Evolutionary conservation across 2,797 vertebrate genomes (phyloP).

Genomic region (Xenopus petersii): DNA sequence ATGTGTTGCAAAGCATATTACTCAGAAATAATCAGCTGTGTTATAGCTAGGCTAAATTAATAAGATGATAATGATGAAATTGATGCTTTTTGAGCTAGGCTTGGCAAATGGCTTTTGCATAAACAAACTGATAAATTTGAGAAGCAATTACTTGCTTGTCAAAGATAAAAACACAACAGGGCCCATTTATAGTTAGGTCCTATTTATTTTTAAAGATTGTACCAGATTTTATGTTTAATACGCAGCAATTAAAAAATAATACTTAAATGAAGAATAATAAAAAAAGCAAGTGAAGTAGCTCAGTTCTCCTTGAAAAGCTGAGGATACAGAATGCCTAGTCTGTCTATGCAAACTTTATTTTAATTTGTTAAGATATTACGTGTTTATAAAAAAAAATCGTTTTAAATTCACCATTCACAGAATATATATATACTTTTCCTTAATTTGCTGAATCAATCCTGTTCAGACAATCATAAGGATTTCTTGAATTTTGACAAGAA

Average conservation of each 20-base stretch:
- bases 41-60: constrained; percentile 86
- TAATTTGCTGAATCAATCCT: background rate
- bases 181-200: constrained; percentile 84
- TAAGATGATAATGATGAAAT: constrained; percentile 87
- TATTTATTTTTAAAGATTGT: constrained; percentile 85
- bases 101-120: constrained; percentile 84
- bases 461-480: too few relatives aligned
- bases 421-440: background rate
- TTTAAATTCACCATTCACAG: background rate
- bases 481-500: too few relatives aligned
- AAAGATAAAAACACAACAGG: constrained; percentile 85
- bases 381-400: constrained; percentile 26
- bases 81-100: constrained; percentile 82
- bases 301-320: constrained; percentile 69
- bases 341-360: constrained; percentile 72
- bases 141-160: constrained; percentile 85
- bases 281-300: constrained; percentile 66
- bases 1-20: constrained; percentile 81
- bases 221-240: constrained; percentile 85
- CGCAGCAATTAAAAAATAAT: constrained; percentile 82
- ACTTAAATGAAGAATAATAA: constrained; percentile 79
- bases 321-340: constrained; percentile 66
- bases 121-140: constrained; percentile 87
- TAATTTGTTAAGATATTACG: constrained; percentile 28
- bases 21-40: constrained; percentile 86